Evolutionary conservation across 2,113 vertebrate species (phyloP).

Genomic region (Meriones unguiculatus): DNA sequence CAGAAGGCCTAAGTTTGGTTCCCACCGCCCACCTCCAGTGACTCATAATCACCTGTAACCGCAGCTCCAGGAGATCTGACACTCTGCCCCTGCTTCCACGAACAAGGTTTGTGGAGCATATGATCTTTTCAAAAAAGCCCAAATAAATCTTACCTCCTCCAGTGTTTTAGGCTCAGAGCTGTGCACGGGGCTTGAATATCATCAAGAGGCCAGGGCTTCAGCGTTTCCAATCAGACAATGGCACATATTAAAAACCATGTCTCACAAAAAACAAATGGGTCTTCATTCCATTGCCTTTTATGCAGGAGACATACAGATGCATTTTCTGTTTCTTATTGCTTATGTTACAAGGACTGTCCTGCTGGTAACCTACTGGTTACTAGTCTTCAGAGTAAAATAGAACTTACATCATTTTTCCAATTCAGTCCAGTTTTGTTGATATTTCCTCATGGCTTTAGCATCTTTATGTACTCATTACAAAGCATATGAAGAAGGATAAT

Average conservation of each 20-base stretch:
- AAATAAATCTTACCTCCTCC: not conserved
- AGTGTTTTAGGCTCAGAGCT: not conserved
- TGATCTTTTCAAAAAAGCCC: not conserved
- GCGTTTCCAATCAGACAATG: not conserved
- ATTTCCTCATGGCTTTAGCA: not conserved
- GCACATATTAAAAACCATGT: not conserved
- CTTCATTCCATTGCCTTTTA: not conserved
- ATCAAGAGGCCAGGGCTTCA: not conserved
- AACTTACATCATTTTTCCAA: not conserved
- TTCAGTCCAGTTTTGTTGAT: not conserved
- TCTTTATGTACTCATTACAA: not conserved
- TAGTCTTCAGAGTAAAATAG: not conserved
- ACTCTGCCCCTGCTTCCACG: not conserved
- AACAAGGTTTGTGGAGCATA: accelerated
- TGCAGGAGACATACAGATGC: not conserved
- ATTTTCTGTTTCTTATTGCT: not conserved
- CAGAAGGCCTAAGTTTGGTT: not conserved
- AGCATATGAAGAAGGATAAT: not conserved
- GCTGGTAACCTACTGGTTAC: too few species aligned
- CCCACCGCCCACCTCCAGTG: too few species aligned
- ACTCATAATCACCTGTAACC: not conserved
- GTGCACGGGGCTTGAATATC: not conserved
- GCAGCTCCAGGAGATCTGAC: not conserved
- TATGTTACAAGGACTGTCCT: not conserved
- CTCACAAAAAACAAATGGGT: not conserved